Conservation (phyloP, 1,140 invertebrate genomes). For the Bursaphelenchus mucronatus region DNA sequence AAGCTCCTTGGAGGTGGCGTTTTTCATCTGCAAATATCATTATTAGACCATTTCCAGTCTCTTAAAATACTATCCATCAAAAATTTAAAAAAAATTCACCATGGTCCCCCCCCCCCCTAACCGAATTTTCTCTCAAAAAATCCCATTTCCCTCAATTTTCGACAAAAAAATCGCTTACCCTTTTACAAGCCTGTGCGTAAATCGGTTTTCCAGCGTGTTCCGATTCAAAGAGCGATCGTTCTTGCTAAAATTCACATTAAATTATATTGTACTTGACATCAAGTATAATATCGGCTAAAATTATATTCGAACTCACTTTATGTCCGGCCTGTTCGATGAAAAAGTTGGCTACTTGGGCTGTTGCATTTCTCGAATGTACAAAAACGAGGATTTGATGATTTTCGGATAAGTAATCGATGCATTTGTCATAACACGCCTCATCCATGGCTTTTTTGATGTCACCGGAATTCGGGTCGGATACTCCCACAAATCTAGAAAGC, state of each 20-base stretch:
- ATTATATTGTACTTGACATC: too few species aligned
- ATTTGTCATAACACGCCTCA: slow-evolving; percentile 65
- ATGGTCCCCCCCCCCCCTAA: too few species aligned
- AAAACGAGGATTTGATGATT: slow-evolving; percentile 84
- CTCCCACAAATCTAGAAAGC: slow-evolving; percentile 10
- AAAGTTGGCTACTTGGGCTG: slow-evolving; percentile 75
- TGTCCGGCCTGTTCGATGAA: slow-evolving; percentile 72
- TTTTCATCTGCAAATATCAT: slow-evolving; percentile 60
- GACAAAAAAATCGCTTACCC: slow-evolving; percentile 18
- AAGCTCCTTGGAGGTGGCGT: slow-evolving; percentile 62
- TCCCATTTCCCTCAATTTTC: neutral
- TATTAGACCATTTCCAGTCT: too few species aligned
- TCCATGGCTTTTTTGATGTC: slow-evolving; percentile 75
- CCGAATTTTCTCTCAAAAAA: too few species aligned
- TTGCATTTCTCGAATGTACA: slow-evolving; percentile 94
- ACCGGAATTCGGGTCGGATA: slow-evolving; percentile 16
- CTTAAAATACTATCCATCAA: too few species aligned
- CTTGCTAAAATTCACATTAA: neutral
- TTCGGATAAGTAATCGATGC: slow-evolving; percentile 34
- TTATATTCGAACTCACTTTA: slow-evolving; percentile 16
- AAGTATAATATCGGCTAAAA: too few species aligned
- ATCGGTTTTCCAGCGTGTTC: slow-evolving; percentile 66
- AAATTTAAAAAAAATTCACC: too few species aligned
- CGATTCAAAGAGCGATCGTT: slow-evolving; percentile 65
- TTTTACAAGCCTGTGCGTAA: neutral